Base-by-base conservation (phyloP, 2,113 vertebrate species). In the Notothenia rossii region DNA sequence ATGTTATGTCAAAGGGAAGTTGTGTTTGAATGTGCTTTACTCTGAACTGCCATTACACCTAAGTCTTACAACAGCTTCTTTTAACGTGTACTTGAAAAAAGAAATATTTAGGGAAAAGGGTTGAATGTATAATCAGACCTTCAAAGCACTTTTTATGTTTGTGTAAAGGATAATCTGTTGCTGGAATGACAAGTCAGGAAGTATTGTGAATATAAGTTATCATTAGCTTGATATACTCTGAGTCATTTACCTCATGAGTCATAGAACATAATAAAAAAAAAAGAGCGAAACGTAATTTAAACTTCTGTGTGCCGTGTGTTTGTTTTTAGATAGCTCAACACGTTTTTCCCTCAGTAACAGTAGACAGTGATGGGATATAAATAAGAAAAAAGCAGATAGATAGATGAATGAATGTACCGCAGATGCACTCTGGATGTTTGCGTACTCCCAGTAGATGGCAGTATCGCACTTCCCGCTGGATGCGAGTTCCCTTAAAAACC, bases 121-220 rank as follows among this genome's bases (percentile, higher is more conserved):
- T 78, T 83, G 48, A 72, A 60, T 54, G 20, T 86, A 51, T 54
- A 66, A 70, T 59, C 58, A 61, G 48, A 85, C 65, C 13, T 46
- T 75, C 53, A 70, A 83, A 73, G 75, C 88, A 89, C 86, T 87
- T 91, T 91, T 87, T 81, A 82, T 75, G 81, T 87, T 89, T 85
- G 67, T 78, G 79, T 75, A 62, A 84, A 67, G 36, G 73, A 54
- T 65, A 81, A 75, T 88, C 61, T 64, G 64, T 89, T 89, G 72
- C 40, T 84, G 54, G 56, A 82, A 45, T 77, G 61, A 77, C 66
- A 83, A 61, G 53, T 78, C 9, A 7, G 79, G 79, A 69, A 85
- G 61, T 81, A 14, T 79, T 78, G 54, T 78, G 65, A 2, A 50
- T 40, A 45, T 73, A 83, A 64, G 51, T 79, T 83, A 54, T 79